A percentile compares a stretch with the other conserved stretches of the same genome.
These are phyloP conservation scores for Oceanites oceanicus DNA, from an alignment of 2,113 vertebrate species.

Conservation along the genomic window DNA sequence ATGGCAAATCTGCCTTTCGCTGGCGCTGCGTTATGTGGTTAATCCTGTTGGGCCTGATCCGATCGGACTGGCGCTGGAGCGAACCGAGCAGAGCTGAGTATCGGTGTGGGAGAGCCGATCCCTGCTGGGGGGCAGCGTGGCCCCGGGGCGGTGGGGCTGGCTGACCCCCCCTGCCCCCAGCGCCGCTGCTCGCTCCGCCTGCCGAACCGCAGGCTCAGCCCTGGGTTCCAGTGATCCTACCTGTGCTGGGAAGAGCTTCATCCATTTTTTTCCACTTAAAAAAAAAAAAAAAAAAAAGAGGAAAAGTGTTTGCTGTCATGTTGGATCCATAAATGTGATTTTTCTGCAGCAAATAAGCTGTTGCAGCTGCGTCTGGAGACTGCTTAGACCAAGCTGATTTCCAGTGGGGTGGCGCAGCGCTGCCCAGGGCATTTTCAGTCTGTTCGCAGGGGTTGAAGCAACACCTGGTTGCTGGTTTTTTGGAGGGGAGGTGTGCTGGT, in stretches of 20 bases:
- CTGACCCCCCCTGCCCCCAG: neutral
- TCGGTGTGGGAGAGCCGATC: neutral
- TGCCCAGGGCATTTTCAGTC: neutral
- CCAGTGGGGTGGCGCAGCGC: neutral
- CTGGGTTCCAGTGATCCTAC: neutral
- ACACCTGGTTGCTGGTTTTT: neutral
- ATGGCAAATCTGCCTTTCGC: neutral
- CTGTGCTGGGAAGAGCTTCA: neutral
- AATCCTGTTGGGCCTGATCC: constrained; percentile 53
- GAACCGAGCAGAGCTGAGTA: neutral
- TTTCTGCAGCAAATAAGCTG: neutral
- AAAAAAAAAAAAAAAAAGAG: neutral
- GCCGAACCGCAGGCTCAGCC: neutral
- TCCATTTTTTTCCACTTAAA: neutral
- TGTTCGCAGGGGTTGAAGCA: neutral
- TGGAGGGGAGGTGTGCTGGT: neutral
- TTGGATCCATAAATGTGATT: neutral
- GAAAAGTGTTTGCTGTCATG: neutral
- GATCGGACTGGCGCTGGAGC: neutral
- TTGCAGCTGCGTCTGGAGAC: neutral
- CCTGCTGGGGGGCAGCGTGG: neutral
- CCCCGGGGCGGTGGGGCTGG: neutral
- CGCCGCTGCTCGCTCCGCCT: neutral
- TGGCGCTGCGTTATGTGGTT: neutral
- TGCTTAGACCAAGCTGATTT: neutral